Evolutionary conservation across 2,888 invertebrate genomes (phyloP), one percentile per base, ranked within the genome.

Genomic region (Drymonia ruficornis): DNA sequence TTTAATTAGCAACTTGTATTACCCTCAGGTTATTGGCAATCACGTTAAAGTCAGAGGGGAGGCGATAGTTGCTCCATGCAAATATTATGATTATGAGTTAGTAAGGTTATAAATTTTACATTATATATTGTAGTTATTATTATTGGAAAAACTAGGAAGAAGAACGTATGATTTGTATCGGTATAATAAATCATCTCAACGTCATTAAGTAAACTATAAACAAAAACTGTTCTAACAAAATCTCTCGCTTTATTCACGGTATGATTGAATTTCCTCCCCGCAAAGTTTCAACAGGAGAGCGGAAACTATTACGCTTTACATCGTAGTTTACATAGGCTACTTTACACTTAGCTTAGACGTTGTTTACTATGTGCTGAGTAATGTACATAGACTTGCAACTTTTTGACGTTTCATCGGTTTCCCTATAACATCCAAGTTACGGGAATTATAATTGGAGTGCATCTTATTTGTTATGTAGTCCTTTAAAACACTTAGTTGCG

Each of bases 261-360:
- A 68, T 79, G 81, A 83, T 84, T 80, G 79, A 83, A 84, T 84
- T 83, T 83, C 83, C 81, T 75, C 67, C 61, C 71, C 66, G 68
- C 74, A 76, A 82, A 80, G 71, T 80, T 81, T 77, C 66, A 63
- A 71, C 66, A 56, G 65, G 63, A 56, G 52, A 67, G 63, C 56
- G 68, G 65, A 66, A 70, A 78, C 78, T 80, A 77, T 78, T 78
- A 76, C 66, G 67, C 70, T 69, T 69, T 70, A 71, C 77, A 72
- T 72, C 59, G 66, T 61, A 71, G 74, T 73, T 76, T 77, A 67
- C 74, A 64, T 64, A 63, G 63, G 61, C 65, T 67, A 74, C 66
- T 74, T 68, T 67, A 64, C 64, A 62, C 72, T 72, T 61, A 63
- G 65, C 72, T 69, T 61, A 63, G 63, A 61, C 46, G 55, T 58